phyloP scores from a whole-genome alignment of 2,113 vertebrate species.

The Oreocharis arfaki region DNA sequence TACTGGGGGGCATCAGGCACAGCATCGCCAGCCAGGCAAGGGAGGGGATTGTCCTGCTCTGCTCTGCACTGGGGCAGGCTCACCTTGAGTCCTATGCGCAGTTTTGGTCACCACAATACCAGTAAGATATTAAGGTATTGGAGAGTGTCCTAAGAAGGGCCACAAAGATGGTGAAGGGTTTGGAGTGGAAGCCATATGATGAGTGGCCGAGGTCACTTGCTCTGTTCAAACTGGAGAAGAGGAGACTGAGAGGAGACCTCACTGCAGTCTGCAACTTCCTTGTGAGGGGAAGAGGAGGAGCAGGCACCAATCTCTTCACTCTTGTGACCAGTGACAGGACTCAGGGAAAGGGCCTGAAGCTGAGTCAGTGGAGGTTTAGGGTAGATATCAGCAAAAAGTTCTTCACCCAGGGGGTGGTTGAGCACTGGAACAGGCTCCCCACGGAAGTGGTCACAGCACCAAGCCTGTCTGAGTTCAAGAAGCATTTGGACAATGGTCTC shows the following conservation, averaged over 20 bases:
- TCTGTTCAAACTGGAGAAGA: not conserved
- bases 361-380: not conserved
- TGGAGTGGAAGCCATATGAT: not conserved
- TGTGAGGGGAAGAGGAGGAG: accelerated
- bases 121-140: not conserved
- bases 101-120: not conserved
- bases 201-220: accelerated
- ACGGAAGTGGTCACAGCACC: not conserved
- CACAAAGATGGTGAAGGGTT: not conserved
- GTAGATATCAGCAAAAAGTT: not conserved
- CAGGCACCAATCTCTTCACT: too few relatives aligned
- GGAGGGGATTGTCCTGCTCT: not conserved
- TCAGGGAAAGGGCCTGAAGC: not conserved
- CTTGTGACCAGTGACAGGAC: not conserved
- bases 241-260: not conserved
- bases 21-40: accelerated
- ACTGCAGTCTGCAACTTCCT: too few relatives aligned
- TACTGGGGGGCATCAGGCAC: not conserved
- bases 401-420: not conserved
- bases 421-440: not conserved
- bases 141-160: not conserved
- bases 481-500: not conserved
- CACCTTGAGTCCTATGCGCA: accelerated
- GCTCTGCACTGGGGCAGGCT: accelerated
- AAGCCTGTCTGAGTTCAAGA: not conserved